These are phyloP conservation scores for Shargacucullia verbasci DNA, from an alignment of 2,888 invertebrate species.

Conservation along the genomic window DNA sequence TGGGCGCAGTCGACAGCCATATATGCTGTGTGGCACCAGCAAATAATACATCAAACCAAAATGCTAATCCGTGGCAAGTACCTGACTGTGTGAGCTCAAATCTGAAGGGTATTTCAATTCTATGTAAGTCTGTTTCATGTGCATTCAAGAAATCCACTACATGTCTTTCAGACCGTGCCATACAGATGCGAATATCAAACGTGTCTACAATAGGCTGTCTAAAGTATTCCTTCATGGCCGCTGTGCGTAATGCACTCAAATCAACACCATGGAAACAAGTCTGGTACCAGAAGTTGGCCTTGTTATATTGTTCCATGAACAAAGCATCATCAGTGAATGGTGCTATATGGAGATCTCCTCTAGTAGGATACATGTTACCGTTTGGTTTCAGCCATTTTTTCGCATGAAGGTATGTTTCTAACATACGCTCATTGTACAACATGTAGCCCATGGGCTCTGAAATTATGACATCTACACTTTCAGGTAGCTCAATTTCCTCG, in stretches of 20 bases:
- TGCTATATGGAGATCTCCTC: slow-evolving; percentile 98
- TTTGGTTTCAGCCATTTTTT: slow-evolving; percentile 98
- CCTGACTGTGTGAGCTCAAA: slow-evolving; percentile 97
- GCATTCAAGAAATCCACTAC: slow-evolving; percentile 98
- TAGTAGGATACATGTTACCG: slow-evolving; percentile 99
- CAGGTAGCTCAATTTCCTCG: slow-evolving; percentile 98
- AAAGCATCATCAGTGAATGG: slow-evolving; percentile 99
- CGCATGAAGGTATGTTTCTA: slow-evolving; percentile 99
- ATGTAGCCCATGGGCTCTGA: slow-evolving; percentile 99
- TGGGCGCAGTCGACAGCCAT: slow-evolving; percentile 99
- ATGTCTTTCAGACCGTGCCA: slow-evolving; percentile 97
- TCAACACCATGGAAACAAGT: slow-evolving; percentile 99
- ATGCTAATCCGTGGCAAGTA: slow-evolving; percentile 98
- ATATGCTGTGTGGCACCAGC: slow-evolving; percentile 96
- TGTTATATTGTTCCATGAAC: slow-evolving; percentile 99
- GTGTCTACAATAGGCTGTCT: slow-evolving; percentile 99
- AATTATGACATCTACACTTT: slow-evolving; percentile 98
- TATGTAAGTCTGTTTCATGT: slow-evolving; percentile 97
- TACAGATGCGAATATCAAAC: slow-evolving; percentile 98
- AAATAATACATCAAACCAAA: slow-evolving; percentile 99
- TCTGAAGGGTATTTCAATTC: slow-evolving; percentile 98
- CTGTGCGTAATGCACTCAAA: slow-evolving; percentile 96
- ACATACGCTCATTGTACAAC: slow-evolving; percentile 99
- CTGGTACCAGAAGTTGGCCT: slow-evolving; percentile 99
- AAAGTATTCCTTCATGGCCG: slow-evolving; percentile 99